Conservation (phyloP, 2,797 vertebrate genomes). For the Acestrorhynchus altus region DNA sequence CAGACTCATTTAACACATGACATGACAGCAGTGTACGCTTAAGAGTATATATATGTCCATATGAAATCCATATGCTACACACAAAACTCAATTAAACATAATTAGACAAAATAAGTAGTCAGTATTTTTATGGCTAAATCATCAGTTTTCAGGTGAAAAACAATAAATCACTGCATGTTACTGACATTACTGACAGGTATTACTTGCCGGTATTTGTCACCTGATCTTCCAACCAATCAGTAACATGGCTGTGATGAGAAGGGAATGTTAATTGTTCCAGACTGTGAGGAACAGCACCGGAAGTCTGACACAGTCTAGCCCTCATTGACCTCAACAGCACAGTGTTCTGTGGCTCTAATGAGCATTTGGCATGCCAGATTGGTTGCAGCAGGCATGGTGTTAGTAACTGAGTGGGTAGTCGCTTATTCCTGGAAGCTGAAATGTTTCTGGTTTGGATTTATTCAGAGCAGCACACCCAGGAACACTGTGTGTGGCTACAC, state of each 20-base stretch:
- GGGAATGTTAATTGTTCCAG: not conserved
- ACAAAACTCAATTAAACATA: too few species aligned
- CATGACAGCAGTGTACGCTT: too few species aligned
- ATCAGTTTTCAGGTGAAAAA: too few species aligned
- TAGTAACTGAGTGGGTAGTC: not conserved
- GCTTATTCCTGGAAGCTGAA: conserved; percentile 17
- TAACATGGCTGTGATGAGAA: not conserved
- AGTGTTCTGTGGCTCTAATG: not conserved
- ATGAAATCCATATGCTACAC: too few species aligned
- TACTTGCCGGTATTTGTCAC: not conserved
- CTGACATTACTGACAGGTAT: too few species aligned
- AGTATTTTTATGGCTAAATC: too few species aligned
- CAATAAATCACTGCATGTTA: too few species aligned
- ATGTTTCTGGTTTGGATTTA: not conserved
- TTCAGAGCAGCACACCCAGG: not conserved
- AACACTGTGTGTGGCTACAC: not conserved
- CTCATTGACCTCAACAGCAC: not conserved
- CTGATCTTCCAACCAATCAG: not conserved
- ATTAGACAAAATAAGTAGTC: too few species aligned
- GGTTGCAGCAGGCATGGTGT: conserved; percentile 2
- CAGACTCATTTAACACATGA: too few species aligned
- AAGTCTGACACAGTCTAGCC: not conserved
- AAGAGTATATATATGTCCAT: too few species aligned
- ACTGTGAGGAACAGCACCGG: not conserved
- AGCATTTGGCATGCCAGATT: conserved; percentile 6